Evolutionary conservation across 2,888 invertebrate genomes (phyloP).

Genomic region (Cistogaster globosa): DNA sequence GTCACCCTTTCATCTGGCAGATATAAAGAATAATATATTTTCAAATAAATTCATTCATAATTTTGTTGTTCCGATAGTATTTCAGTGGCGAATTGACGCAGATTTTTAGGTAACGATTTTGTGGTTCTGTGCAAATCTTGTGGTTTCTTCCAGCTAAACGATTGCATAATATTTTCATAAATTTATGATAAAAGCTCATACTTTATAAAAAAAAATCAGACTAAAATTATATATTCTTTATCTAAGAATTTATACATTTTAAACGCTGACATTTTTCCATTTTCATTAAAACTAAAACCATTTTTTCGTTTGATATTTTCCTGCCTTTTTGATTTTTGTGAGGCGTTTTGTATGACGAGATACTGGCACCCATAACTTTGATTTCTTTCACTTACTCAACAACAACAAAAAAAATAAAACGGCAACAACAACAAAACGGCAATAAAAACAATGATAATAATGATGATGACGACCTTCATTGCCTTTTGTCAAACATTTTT

Average conservation of each 20-base stretch:
- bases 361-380: slow-evolving; percentile 78
- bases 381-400: slow-evolving; percentile 71
- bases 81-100: too few relatives aligned
- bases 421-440: slow-evolving; percentile 2
- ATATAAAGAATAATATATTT: too few relatives aligned
- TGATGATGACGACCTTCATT: slow-evolving; percentile 79
- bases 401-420: slow-evolving; percentile 76
- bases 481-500: slow-evolving; percentile 52
- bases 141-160: too few relatives aligned
- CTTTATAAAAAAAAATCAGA: too few relatives aligned
- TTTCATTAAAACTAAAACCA: slow-evolving; percentile 10
- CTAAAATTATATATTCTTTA: neutral
- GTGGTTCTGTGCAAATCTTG: too few relatives aligned
- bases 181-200: too few relatives aligned
- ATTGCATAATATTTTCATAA: too few relatives aligned
- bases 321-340: slow-evolving; percentile 81
- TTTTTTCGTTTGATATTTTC: slow-evolving; percentile 34
- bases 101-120: too few relatives aligned
- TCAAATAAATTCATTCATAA: too few relatives aligned
- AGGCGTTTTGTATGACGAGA: slow-evolving; percentile 81
- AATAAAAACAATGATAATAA: slow-evolving; percentile 35
- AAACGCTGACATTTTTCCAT: neutral
- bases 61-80: too few relatives aligned
- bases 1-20: too few relatives aligned
- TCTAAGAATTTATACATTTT: slow-evolving; percentile 20